A percentile compares a stretch with the other conserved stretches of the same genome.
Conservation (phyloP, 2,888 invertebrate species). For the Eristalis arbustorum region DNA sequence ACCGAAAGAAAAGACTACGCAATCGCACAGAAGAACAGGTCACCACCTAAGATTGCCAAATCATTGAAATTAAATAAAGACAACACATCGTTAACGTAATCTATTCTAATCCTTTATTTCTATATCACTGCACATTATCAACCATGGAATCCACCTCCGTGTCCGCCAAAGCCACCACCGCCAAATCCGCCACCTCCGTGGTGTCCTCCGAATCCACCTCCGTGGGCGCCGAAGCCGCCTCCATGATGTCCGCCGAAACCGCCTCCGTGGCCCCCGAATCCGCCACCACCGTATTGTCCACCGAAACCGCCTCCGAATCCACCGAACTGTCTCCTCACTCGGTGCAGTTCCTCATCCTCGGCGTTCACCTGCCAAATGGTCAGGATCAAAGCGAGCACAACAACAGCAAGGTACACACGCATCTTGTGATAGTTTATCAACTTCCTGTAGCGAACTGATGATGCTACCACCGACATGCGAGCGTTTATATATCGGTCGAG, state of each 20-base stretch:
- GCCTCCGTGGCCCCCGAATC: not conserved
- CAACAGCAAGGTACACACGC: not conserved
- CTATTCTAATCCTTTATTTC: not conserved
- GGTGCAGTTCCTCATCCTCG: not conserved
- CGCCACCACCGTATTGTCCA: not conserved
- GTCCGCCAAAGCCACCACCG: slow-evolving; percentile 11
- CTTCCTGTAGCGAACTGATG: not conserved
- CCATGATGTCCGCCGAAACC: not conserved
- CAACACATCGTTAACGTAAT: not conserved
- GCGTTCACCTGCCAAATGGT: slow-evolving; percentile 26
- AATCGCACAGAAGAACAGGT: not conserved
- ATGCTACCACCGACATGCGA: not conserved
- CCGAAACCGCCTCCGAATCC: not conserved
- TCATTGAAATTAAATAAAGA: not conserved
- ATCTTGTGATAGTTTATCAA: not conserved
- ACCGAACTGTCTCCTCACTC: slow-evolving; percentile 12
- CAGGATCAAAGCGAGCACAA: slow-evolving; percentile 19
- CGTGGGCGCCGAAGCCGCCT: not conserved
- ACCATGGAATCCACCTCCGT: not conserved
- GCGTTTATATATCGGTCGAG: not conserved
- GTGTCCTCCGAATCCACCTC: not conserved
- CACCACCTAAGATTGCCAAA: not conserved
- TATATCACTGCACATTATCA: not conserved
- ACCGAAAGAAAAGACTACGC: too few relatives aligned
- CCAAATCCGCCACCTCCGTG: not conserved